Conservation (phyloP, 2,113 vertebrate genomes). For the Sciurus niger region DNA sequence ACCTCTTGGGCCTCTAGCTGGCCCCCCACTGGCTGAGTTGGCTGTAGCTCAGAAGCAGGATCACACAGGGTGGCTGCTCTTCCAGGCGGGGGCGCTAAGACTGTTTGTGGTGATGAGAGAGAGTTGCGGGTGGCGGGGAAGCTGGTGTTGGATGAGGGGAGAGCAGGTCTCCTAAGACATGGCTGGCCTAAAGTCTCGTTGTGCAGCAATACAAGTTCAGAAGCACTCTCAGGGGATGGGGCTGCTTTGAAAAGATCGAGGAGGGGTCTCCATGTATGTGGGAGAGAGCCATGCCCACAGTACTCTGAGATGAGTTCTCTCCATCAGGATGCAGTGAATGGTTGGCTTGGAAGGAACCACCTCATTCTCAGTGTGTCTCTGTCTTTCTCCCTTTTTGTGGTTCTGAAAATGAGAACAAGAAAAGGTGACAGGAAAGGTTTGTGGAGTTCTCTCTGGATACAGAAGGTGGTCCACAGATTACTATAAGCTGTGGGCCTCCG, state of each 20-base stretch:
- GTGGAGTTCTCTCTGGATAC: neutral
- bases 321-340: neutral
- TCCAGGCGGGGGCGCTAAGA: neutral
- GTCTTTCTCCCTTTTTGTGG: too few relatives aligned
- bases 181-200: neutral
- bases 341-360: neutral
- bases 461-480: neutral
- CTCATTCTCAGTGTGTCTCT: neutral
- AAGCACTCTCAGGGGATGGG: neutral
- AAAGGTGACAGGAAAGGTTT: neutral
- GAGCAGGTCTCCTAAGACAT: neutral
- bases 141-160: neutral
- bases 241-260: neutral
- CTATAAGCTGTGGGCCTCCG: neutral
- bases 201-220: neutral
- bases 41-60: neutral
- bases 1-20: neutral
- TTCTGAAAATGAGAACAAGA: neutral
- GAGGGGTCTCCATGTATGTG: neutral
- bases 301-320: neutral
- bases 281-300: accelerated
- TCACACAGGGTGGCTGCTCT: neutral
- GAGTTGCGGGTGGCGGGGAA: accelerated
- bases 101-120: neutral
- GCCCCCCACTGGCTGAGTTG: neutral